phyloP scores from a whole-genome alignment of 2,888 invertebrate species.

The Amiota mariae region DNA sequence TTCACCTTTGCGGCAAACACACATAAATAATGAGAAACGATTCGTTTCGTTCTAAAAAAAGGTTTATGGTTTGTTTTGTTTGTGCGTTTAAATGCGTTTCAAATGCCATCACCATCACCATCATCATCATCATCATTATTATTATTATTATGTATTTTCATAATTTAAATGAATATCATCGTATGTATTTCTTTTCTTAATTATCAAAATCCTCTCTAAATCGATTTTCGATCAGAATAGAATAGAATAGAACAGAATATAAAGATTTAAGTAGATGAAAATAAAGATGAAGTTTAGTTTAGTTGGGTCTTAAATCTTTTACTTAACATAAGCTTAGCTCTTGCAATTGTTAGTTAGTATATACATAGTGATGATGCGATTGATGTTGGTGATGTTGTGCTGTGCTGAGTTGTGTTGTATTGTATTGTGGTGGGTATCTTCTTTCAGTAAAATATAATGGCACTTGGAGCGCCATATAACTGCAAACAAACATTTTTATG shows the following conservation, averaged over 20 bases:
- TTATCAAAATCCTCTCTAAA: conserved; percentile 3
- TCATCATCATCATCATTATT: too few relatives aligned
- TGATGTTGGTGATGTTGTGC: conserved; percentile 35
- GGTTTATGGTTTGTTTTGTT: conserved; percentile 7
- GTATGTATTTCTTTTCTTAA: conserved; percentile 20
- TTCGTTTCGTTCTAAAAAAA: conserved; percentile 31
- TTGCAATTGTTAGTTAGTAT: too few relatives aligned
- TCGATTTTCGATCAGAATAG: conserved; percentile 2
- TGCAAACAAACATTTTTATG: conserved; percentile 69
- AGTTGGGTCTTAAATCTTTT: too few relatives aligned
- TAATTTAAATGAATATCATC: conserved; percentile 5
- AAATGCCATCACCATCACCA: conserved; percentile 13
- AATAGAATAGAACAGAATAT: too few relatives aligned
- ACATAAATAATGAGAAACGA: conserved; percentile 59
- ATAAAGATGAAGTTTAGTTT: too few relatives aligned
- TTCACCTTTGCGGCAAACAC: conserved; percentile 59
- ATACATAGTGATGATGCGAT: too few relatives aligned
- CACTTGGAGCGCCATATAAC: conserved; percentile 70
- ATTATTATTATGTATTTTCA: conserved; percentile 31
- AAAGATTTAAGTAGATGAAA: too few relatives aligned
- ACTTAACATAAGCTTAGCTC: too few relatives aligned
- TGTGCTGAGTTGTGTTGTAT: too few relatives aligned
- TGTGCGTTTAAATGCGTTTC: conserved; percentile 26
- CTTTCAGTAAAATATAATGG: conserved; percentile 34
- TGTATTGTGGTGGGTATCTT: conserved; percentile 44